phyloP scores from a whole-genome alignment of 2,113 vertebrate genomes.

The Macroglossus sobrinus region DNA sequence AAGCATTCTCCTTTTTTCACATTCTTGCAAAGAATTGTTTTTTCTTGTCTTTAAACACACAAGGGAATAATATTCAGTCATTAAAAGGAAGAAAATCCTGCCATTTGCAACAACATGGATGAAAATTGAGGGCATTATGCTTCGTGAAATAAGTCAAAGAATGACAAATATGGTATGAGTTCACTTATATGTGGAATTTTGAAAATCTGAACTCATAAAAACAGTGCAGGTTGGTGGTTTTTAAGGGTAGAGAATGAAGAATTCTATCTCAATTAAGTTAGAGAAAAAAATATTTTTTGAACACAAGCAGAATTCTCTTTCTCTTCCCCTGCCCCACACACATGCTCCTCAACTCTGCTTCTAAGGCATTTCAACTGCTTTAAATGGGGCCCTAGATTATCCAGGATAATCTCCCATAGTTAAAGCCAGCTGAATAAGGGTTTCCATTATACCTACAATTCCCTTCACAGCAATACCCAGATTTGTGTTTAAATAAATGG shows the following conservation, averaged over 20 bases:
- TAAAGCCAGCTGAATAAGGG: conserved; percentile 21
- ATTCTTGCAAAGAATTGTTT: not conserved
- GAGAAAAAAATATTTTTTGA: not conserved
- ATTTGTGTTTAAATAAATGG: conserved; percentile 17
- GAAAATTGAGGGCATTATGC: not conserved
- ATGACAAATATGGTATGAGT: not conserved
- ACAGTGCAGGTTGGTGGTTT: not conserved
- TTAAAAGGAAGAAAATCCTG: not conserved
- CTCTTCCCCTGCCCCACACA: not conserved
- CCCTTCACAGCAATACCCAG: not conserved
- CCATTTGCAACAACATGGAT: not conserved
- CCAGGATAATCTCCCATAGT: not conserved
- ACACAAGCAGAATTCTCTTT: not conserved
- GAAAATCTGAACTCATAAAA: not conserved
- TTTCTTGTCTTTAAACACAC: not conserved
- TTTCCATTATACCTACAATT: conserved; percentile 12
- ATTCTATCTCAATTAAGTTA: not conserved
- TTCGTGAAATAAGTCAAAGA: not conserved
- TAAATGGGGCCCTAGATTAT: not conserved
- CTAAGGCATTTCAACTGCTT: not conserved
- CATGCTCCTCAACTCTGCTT: not conserved
- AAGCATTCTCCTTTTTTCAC: not conserved
- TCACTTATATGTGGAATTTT: not conserved
- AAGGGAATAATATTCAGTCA: not conserved
- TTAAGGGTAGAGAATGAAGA: not conserved